Evolutionary conservation across 2,888 invertebrate genomes (phyloP), one percentile per base, ranked within the genome.

Genomic region (Drosophila formosana): DNA sequence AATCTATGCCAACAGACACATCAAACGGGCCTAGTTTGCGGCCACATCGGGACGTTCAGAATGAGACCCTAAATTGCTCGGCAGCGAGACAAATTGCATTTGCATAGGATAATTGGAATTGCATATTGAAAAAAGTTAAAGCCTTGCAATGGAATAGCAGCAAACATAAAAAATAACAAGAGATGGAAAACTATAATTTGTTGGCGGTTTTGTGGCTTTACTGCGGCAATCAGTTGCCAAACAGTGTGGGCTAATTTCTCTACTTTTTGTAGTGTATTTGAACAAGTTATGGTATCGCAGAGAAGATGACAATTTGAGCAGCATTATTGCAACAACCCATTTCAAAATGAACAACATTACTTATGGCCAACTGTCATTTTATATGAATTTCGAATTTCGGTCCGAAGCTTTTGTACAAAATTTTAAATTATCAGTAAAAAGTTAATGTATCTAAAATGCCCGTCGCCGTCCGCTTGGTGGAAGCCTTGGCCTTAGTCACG

Each of bases 41-140:
- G 66, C 37, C 53, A 43, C 50, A 34, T 23, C 50, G 75, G 37
- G 23, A 39, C 46, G n/a, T 26, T 41, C 39, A 39, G 39, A 39
- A 60, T 43, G 57, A 58, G 63, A 63, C 46, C 55, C 86, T 58
- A 80, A 81, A 86, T 80, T 80, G 81, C 84, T 81, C 80, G 61
- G 79, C 76, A 77, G 68, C 79, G 82, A 75, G 87, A 88, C 84
- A 85, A 85, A 85, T 85, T 85, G 75, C 84, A 85, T 85, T 85
- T 85, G 84, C 84, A 85, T 88, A 83, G 81, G 70, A 76, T 85
- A 85, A 85, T 85, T 85, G 89, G 84, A 85, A 88, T 81, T 79
- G 72, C 68, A 80, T 86, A 88, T 85, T 83, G 87, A 74, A 75
- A 79, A 57, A 73, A 78, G 64, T 81, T 87, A 71, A 68, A 70